Evolutionary conservation across 2,113 vertebrate genomes (phyloP), one percentile per base, ranked within the genome.

Genomic region (Chlorodrepanis virens): DNA sequence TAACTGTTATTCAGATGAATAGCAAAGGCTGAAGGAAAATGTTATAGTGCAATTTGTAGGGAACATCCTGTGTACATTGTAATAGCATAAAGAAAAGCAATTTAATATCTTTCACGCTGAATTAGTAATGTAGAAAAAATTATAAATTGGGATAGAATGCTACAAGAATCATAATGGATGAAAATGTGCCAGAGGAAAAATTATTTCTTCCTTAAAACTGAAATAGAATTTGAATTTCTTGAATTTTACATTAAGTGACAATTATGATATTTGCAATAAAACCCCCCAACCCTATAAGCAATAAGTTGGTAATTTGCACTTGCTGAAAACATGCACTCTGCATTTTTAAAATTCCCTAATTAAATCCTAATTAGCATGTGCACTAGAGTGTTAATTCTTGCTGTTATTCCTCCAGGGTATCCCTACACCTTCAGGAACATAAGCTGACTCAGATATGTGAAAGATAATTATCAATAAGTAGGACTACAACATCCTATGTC

Each of bases 341-440:
- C 96, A 96, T 97, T 98, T 98, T 97, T 97, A 78, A 31, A 96
- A 98, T 97, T 94, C 95, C 94, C 97, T 98, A 98, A 98, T 98
- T 98, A 98, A 98, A 97, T 97, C 87, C 96, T 98, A 98, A 98
- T 98, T 98, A 98, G 92, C 88, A 97, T 97, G 96, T 98, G 95
- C 95, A 96, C 88, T 93, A 87, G 97, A 97, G 97, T 98, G 97
- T 98, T 98, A 97, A 98, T 98, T 97, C 97, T 97, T 97, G 96
- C 87, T 91, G 96, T 96, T 98, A 95, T 97, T 97, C 96, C 97
- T 97, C 74, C 44, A 56, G 95, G 98, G 97, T 90, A 97, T 94
- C 96, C 94, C 91, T 97, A 91, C 91, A 97, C 97, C 98, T 98
- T 97, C 93, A 97, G 92, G 88, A 98, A 89, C 63, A 86, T 91